phyloP scores from a whole-genome alignment of 2,113 vertebrate genomes.

The Albula glossodonta region DNA sequence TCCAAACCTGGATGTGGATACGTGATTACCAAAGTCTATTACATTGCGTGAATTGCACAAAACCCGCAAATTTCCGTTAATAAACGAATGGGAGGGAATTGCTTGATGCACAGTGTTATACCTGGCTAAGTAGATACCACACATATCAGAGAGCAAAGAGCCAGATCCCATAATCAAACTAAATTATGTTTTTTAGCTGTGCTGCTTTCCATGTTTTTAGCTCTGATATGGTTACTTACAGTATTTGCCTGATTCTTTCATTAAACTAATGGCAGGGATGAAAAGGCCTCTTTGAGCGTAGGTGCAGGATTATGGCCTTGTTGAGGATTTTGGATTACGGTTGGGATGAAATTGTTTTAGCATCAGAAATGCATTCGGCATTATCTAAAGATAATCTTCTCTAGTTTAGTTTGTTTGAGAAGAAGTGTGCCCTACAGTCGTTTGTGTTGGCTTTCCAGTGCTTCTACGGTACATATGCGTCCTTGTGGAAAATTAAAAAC shows the following conservation, averaged over 20 bases:
- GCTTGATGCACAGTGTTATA: too few relatives aligned
- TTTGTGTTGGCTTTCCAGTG: not conserved
- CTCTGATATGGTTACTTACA: conserved; percentile 35
- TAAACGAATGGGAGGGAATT: too few relatives aligned
- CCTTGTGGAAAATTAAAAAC: not conserved
- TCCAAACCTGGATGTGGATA: too few relatives aligned
- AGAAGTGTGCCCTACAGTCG: conserved; percentile 28
- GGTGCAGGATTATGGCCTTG: conserved; percentile 50
- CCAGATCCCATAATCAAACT: not conserved
- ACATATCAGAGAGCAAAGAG: too few relatives aligned
- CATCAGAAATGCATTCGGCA: conserved; percentile 50
- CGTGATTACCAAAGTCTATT: too few relatives aligned
- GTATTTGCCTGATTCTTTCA: conserved; percentile 34
- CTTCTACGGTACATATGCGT: not conserved
- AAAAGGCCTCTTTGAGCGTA: conserved; percentile 34
- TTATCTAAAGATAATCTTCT: conserved; percentile 53
- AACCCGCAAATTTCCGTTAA: too few relatives aligned
- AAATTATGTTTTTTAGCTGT: not conserved
- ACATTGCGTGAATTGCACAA: too few relatives aligned
- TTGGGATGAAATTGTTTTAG: conserved; percentile 42
- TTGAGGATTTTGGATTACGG: conserved; percentile 57
- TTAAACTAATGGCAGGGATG: conserved; percentile 47
- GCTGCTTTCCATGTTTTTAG: not conserved
- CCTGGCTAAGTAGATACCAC: too few relatives aligned
- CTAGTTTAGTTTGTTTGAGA: conserved; percentile 49